phyloP scores from a whole-genome alignment of 2,888 invertebrate species.

The Apodemia mormo region DNA sequence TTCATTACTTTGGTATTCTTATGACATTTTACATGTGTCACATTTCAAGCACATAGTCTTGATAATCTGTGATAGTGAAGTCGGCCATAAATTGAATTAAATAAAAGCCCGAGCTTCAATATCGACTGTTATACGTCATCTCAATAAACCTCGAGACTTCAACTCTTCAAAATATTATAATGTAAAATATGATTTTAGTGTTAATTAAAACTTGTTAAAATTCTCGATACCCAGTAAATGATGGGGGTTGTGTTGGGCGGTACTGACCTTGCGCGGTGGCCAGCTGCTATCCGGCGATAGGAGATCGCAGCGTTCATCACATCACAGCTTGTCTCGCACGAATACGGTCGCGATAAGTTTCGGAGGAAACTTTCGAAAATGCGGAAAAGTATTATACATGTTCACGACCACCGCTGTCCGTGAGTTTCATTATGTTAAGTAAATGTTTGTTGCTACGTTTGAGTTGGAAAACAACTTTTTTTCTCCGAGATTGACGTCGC shows the following conservation, averaged over 20 bases:
- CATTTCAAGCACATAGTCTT: too few relatives aligned
- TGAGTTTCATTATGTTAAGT: conserved; percentile 42
- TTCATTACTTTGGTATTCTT: too few relatives aligned
- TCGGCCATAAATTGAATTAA: too few relatives aligned
- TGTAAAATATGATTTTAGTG: too few relatives aligned
- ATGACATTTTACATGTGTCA: too few relatives aligned
- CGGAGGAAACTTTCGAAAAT: conserved; percentile 36
- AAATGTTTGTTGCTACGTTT: conserved; percentile 5
- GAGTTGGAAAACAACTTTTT: neutral
- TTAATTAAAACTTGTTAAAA: neutral
- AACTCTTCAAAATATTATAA: too few relatives aligned
- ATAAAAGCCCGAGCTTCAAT: too few relatives aligned
- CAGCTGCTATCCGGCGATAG: conserved; percentile 28
- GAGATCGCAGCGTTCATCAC: conserved; percentile 38
- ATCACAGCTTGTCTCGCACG: conserved; percentile 42
- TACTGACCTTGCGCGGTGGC: conserved; percentile 41
- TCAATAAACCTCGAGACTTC: too few relatives aligned
- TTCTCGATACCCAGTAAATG: conserved; percentile 13
- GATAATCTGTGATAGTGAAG: too few relatives aligned
- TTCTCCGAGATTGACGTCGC: too few relatives aligned
- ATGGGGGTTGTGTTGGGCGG: conserved; percentile 29
- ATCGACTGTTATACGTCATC: too few relatives aligned
- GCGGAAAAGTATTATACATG: conserved; percentile 46
- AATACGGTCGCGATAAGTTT: conserved; percentile 24
- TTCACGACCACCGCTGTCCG: conserved; percentile 55